These are phyloP conservation scores for Drosophila seguyi DNA, from an alignment of 1,140 invertebrate species.

Conservation along the genomic window DNA sequence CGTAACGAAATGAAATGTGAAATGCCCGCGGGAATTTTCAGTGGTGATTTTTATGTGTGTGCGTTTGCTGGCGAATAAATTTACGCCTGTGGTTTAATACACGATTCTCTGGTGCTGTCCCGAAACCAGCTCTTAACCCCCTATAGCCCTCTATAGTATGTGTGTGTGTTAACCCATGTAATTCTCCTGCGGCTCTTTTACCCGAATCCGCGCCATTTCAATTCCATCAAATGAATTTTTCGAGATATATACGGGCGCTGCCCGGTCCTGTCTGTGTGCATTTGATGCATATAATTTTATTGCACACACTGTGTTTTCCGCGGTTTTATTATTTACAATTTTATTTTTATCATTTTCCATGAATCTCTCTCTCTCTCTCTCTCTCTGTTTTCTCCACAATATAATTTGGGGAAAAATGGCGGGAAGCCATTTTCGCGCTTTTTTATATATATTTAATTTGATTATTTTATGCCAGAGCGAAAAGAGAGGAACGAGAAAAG, in stretches of 20 bases:
- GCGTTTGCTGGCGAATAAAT: constrained; percentile 64
- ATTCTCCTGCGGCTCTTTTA: constrained; percentile 46
- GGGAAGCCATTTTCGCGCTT: constrained; percentile 51
- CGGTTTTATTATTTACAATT: constrained; percentile 82
- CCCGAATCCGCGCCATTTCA: constrained; percentile 54
- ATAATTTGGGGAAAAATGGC: constrained; percentile 61
- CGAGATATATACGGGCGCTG: constrained; percentile 15
- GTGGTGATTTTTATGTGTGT: constrained; percentile 64
- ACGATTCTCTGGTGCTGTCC: constrained; percentile 40
- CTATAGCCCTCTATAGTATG: background rate
- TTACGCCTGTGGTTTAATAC: constrained; percentile 79
- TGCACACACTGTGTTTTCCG: constrained; percentile 58
- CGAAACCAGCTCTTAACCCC: constrained; percentile 15
- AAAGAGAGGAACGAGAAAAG: constrained; percentile 20
- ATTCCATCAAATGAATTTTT: constrained; percentile 68
- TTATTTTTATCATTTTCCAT: constrained; percentile 58
- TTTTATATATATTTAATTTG: constrained; percentile 73
- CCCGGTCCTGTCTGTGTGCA: constrained; percentile 29
- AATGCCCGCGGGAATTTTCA: constrained; percentile 68
- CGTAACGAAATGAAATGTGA: constrained; percentile 31
- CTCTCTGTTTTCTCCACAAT: constrained; percentile 6
- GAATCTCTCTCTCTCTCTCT: constrained; percentile 10
- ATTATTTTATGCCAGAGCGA: constrained; percentile 76
- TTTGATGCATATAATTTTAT: constrained; percentile 81
- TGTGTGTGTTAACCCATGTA: constrained; percentile 15